Evolutionary conservation across 1,140 invertebrate species (phyloP), one percentile per base, ranked within the genome.

Genomic region (Cydia amplana): DNA sequence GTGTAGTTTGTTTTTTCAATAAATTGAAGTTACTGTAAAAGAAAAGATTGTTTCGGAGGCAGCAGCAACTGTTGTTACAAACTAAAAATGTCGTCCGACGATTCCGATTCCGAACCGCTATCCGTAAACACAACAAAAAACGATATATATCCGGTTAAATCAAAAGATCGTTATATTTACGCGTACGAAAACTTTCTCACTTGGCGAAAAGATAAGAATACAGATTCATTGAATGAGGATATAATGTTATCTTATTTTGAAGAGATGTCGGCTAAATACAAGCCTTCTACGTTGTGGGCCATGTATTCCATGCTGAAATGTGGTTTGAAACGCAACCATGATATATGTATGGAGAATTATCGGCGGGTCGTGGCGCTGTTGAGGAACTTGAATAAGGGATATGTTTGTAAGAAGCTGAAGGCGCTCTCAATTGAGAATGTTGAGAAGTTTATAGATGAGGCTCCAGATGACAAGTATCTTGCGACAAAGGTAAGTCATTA

Each of bases 281-380:
- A 70, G 23, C 65, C 65, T 3, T 70, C 65, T 5, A 70, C 28
- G 2, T 18, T 70, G 12, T 70, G 65, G 65, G 28, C 65, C 5
- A 70, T 70, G 9, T 70, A 70, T 70, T 70, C 65, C 7, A 70
- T 70, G 65, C 9, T 70, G 14, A 70, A 70, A 70, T 70, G 65
- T 18, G 32, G 28, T 6, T 18, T 70, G 14, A 32, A 36, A 4
- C 5, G 28, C 9, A 70, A 70, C 7, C 14, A 70, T 36, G 18
- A 70, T 40, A 7, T 70, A 2, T 16, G 12, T 43, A 36, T 70
- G 28, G 28, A 70, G 32, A 40, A 40, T n/a, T 70, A 70, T 10
- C n/a, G 14, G n/a, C 28, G 32, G 0, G 9, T 70, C 7, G 6
- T 16, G 5, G n/a, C 20, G 16, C 43, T 70, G 6, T 16, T 70